Evolutionary conservation across 1,140 invertebrate species (phyloP), one percentile per base, ranked within the genome.

Genomic region (Drosophila kanapiae): DNA sequence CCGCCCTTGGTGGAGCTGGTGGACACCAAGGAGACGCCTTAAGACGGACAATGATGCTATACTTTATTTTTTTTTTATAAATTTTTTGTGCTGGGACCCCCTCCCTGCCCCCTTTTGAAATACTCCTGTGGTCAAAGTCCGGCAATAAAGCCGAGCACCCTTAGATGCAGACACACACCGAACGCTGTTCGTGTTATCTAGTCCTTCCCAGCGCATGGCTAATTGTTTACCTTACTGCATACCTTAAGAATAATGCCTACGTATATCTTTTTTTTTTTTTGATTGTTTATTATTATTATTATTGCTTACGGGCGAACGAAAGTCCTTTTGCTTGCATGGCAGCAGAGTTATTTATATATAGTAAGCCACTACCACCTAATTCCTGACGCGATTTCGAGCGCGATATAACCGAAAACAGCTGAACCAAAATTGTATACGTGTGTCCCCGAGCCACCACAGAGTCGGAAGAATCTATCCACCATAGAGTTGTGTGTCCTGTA

Each of bases 181-280:
- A 35, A 67, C 49, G 68, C 64, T 51, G 71, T 75, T 57, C 64
- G 77, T 78, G 75, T 78, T 78, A 77, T 78, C 75, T 78, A 78
- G 75, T 78, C 75, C 75, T 69, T 77, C 13, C 75, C 75, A 68
- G 53, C 59, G 54, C 54, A 75, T 57, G 37, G 68, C 42, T 42
- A 33, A 54, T 57, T 37, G 42, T 47, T 58, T 71, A 56, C 33
- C 49, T 65, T 45, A 33, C 31, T 29, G 6, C 35, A 14, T 23
- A 23, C 23, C 23, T 23, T 23, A 23, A 23, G 23, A 23, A 23
- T 23, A 23, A 38, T 2, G 49, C 29, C 8, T 31, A 49, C 23
- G 3, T 23, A 23, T 23, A 23, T 23, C 1, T 23, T 2, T 23
- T 23, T 23, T 23, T 23, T 23, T 23, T 23, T 23, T 23, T 23